Evolutionary conservation across 2,113 vertebrate species (phyloP).

Genomic region (Stercorarius parasiticus): DNA sequence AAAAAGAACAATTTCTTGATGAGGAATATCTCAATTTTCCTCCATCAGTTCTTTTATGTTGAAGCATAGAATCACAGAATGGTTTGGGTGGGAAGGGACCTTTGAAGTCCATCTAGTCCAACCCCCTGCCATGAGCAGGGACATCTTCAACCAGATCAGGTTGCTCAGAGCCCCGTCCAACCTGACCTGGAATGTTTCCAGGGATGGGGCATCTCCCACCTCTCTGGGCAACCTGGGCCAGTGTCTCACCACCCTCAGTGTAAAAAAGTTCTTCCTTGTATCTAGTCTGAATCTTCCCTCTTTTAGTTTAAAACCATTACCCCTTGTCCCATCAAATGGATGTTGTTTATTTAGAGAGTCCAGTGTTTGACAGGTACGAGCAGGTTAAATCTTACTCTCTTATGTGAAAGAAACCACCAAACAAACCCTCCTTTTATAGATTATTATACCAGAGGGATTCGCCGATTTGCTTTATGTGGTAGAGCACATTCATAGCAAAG

Average conservation of each 20-base stretch:
- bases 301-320: background rate
- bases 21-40: background rate
- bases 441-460: background rate
- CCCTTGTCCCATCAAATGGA: background rate
- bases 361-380: accelerated
- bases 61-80: background rate
- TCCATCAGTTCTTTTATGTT: background rate
- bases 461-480: accelerated
- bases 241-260: accelerated
- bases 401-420: background rate
- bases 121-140: background rate
- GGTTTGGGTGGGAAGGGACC: background rate
- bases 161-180: background rate
- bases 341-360: background rate
- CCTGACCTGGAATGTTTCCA: background rate
- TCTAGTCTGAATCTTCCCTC: background rate
- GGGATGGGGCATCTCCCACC: background rate
- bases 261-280: background rate
- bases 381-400: background rate
- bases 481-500: background rate
- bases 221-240: background rate
- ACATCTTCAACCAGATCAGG: background rate
- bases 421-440: background rate
- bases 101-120: background rate
- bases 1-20: background rate